phyloP scores from a whole-genome alignment of 64 coral and sea anemone species.

The Pachyseris speciosa region DNA sequence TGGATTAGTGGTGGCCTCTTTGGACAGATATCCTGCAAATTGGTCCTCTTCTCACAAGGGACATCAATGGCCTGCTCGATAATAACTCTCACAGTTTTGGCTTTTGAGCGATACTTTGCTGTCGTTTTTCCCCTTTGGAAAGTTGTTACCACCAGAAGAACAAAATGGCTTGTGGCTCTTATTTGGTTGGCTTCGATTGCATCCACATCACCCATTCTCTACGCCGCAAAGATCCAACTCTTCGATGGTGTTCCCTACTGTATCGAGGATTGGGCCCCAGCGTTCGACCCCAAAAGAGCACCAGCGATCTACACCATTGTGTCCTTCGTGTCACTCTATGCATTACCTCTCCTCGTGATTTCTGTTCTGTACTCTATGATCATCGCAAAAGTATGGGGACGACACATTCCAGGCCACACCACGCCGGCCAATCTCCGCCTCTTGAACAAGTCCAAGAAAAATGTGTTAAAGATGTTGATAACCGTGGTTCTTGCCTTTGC shows the following conservation, averaged over 20 bases:
- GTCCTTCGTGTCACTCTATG: conserved; percentile 53
- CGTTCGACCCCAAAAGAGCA: conserved; percentile 28
- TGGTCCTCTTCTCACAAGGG: conserved; percentile 24
- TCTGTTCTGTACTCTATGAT: conserved; percentile 55
- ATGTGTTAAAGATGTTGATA: conserved; percentile 68
- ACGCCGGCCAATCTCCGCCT: conserved; percentile 24
- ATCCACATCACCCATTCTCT: conserved; percentile 27
- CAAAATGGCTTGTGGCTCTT: conserved; percentile 8
- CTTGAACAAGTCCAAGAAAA: conserved; percentile 27
- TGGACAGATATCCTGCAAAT: conserved; percentile 48
- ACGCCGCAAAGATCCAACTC: background rate
- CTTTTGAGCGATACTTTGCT: conserved; percentile 56
- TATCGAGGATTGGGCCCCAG: conserved; percentile 43
- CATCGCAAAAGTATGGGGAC: conserved; percentile 56
- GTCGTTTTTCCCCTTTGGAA: conserved; percentile 53
- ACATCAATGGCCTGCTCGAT: conserved; percentile 54
- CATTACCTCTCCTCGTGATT: conserved; percentile 37
- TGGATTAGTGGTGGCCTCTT: conserved; percentile 16
- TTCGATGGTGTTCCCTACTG: conserved; percentile 5
- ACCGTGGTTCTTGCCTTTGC: conserved; percentile 57
- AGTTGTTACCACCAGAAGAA: background rate
- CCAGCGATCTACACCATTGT: conserved; percentile 44
- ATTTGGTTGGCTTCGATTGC: background rate
- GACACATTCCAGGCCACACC: conserved; percentile 54
- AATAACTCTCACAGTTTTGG: conserved; percentile 63